Evolutionary conservation across 23 tunicate species (phyloP), one percentile per base, ranked within the genome.

Genomic region (Halocynthia aurantium): DNA sequence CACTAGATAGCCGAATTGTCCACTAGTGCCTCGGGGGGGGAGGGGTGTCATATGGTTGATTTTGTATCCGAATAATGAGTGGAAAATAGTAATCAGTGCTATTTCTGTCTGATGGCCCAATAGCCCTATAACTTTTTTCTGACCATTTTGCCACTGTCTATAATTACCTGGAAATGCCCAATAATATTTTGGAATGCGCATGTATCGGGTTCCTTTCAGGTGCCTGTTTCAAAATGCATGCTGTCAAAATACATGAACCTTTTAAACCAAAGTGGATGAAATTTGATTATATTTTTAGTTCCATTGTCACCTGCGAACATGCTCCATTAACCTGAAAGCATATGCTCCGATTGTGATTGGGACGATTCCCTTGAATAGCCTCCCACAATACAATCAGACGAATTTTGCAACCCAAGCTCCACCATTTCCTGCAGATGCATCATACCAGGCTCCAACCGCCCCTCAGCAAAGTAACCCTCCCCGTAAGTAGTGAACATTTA

Each of bases 331-430:
- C 56, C 64, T 74, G 9, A 52, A 64, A 10, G 78, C 55, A 10
- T 22, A 54, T 55, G 56, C 40, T 51, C 60, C 40, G 18, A 74
- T 74, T 52, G 56, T 64, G 8, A 74, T 74, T 13, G 78, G 78
- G 55, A 74, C 78, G 10, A 74, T 74, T 53, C 78, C 78, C 50
- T 19, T 74, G 13, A 62, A 54, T 54, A 74, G 56, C 22, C 56
- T 74, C 65, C 50, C 20, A 5, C 19, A 54, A 64, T 74, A 74
- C 21, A 53, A 7, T 52, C 64, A 74, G 13, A 18, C 6, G 15
- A 52, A 22, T 20, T 21, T 44, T 54, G 78, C 62, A 12, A 62
- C 78, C 20, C 22, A 62, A 12, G 63, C 63, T 8, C 63, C 78
- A 54, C 62, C 13, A 8, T 15, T 49, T 6, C 18, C 31, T 65